Evolutionary conservation across 2,113 vertebrate species (phyloP), one percentile per base, ranked within the genome.

Genomic region (Myiopsitta monachus): DNA sequence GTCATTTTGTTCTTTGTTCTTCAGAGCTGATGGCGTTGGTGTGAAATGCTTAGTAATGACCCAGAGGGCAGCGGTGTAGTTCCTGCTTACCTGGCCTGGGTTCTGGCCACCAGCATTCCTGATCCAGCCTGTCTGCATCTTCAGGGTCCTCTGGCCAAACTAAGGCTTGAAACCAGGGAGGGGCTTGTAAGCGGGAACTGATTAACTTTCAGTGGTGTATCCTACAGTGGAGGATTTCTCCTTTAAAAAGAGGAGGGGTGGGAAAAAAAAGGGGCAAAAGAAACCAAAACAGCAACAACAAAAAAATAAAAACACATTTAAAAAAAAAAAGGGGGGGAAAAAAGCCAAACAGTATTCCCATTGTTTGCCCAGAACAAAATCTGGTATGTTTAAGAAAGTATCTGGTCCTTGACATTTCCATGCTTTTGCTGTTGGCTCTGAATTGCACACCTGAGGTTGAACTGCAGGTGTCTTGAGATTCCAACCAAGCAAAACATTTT

Each of bases 381-480:
- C 64, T 75, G 61, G 7, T 75, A 17, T 67, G 46, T 81, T 64
- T 66, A 78, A 88, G 38, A 63, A 66, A 78, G 18, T 78, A n/a
- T 36, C 46, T 61, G 43, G 24, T 92, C 69, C 26, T 59, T 84
- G 73, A 91, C 55, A 18, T 70, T 89, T 82, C 52, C 3, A 28
- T 94, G 91, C 33, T 87, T 43, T 62, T 72, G 43, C 57, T 92
- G 18, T 68, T 87, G 81, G 44, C 66, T 91, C 62, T 72, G 57
- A 84, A 73, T 68, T 79, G 57, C 62, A 76, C 69, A 76, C 89
- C 81, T 97, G 89, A 79, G 47, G 22, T 26, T 47, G 80, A 87
- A 68, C 66, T 79, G 87, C 93, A 92, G 83, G 69, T 89, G 83
- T 87, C 69, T 91, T 84, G 61, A 68, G 39, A 79, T 69, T 94